A percentile compares a stretch with the other conserved stretches of the same genome.
phyloP scores from a whole-genome alignment of 2,888 invertebrate species.

The Strigamia crassipes region DNA sequence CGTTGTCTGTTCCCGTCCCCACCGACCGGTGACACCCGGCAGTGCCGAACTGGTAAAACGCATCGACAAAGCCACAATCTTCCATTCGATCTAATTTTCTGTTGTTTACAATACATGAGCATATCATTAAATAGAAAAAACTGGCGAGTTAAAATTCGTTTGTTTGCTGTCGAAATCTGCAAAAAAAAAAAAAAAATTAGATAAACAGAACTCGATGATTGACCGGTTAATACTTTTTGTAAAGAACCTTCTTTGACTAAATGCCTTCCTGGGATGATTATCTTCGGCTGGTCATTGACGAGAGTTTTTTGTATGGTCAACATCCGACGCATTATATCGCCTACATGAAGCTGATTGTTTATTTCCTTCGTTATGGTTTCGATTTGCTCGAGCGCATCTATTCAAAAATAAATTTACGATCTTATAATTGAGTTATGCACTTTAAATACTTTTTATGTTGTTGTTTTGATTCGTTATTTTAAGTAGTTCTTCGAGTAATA shows the following conservation, averaged over 20 bases:
- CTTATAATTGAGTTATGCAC: conserved; percentile 48
- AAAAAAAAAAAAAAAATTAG: background rate
- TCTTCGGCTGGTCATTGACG: conserved; percentile 66
- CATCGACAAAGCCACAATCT: background rate
- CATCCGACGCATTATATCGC: conserved; percentile 72
- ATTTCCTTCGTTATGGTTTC: conserved; percentile 73
- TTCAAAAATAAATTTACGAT: conserved; percentile 50
- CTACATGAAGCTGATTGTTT: conserved; percentile 72
- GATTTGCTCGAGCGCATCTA: conserved; percentile 71
- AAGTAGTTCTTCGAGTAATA: conserved; percentile 71
- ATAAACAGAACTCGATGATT: background rate
- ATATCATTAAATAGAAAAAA: background rate
- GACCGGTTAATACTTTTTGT: conserved; percentile 55
- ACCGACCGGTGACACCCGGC: background rate
- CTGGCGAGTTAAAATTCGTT: background rate
- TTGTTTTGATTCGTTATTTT: conserved; percentile 65
- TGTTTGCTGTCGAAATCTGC: background rate
- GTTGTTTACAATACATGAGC: background rate
- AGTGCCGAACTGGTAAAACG: background rate
- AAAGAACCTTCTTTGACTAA: conserved; percentile 67
- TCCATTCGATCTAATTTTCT: background rate
- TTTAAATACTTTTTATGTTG: conserved; percentile 65
- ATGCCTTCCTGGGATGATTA: conserved; percentile 71
- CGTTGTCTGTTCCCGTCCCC: background rate
- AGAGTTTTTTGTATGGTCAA: conserved; percentile 71